Evolutionary conservation across 2,888 invertebrate species (phyloP), one percentile per base, ranked within the genome.

Genomic region (Andrena praecox): DNA sequence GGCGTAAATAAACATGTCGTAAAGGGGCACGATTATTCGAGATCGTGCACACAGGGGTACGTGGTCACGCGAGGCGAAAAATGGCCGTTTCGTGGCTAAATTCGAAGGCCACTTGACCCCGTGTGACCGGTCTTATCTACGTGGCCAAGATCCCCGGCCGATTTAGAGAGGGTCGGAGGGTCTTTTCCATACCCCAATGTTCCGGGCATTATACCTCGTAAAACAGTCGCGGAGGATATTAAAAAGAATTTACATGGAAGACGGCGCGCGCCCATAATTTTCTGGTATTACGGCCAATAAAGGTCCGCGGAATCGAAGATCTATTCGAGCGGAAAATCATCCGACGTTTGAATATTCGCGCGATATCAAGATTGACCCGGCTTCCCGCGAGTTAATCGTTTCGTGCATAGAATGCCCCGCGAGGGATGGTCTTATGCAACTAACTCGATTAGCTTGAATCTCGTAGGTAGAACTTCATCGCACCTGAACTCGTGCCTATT

Each of bases 81-180:
- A 69, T 72, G 60, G 63, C 64, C 42, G 35, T 27, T 68, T 50
- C 54, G 68, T 52, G 75, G 59, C 16, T 60, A 35, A n/a, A 82
- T 52, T 69, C 68, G 68, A 60, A 62, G 52, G 59, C 77, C 81
- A 62, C 79, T 64, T 71, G 64, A 63, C 63, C 78, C 63, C 6
- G 50, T n/a, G 54, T 27, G 27, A 24, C 7, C 56, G 27, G 31
- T 66, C 78, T 86, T 87, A 86, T 86, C 80, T 72, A 50, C 50
- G 35, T 12, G 73, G 42, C 56, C 59, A 69, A 74, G 82, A 64
- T 56, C 59, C n/a, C 29, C 16, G 12, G 20, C 33, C 64, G 86
- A 87, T 86, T 82, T 78, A 68, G 42, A 66, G 48, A 42, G 3
- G 77, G 59, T 33, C 75, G 50, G 29, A 31, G 71, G 24, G 62